Conservation (phyloP, 2,888 invertebrate genomes). For the Bugulina stolonifera region DNA sequence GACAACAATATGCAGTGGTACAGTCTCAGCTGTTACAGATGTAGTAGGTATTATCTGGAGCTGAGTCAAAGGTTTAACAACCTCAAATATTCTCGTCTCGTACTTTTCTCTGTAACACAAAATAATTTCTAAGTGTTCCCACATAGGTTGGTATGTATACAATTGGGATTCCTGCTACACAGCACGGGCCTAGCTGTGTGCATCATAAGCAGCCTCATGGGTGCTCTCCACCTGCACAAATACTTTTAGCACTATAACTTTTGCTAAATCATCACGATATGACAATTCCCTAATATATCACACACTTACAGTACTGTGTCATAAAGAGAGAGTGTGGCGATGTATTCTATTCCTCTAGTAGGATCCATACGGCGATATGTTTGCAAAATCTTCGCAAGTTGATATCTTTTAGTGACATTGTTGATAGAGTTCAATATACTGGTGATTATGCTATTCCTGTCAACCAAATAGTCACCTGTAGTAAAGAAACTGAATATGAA, state of each 20-base stretch:
- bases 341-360: constrained; percentile 77
- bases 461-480: neutral
- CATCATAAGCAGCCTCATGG: too few relatives aligned
- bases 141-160: too few relatives aligned
- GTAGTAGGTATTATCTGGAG: neutral
- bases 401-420: constrained; percentile 38
- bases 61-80: neutral
- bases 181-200: too few relatives aligned
- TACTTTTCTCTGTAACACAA: neutral
- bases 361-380: constrained; percentile 76
- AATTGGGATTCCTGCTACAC: too few relatives aligned
- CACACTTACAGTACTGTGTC: constrained; percentile 32
- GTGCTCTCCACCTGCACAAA: too few relatives aligned
- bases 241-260: too few relatives aligned
- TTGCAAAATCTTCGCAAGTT: constrained; percentile 58
- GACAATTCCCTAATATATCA: too few relatives aligned
- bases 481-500: neutral
- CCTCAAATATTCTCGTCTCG: neutral
- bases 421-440: constrained; percentile 53
- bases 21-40: neutral
- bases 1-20: neutral
- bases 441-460: constrained; percentile 61
- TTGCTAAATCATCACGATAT: too few relatives aligned
- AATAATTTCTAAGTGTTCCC: too few relatives aligned
- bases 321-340: constrained; percentile 60